phyloP scores from a whole-genome alignment of 2,113 vertebrate species.

The Xerus inauris region DNA sequence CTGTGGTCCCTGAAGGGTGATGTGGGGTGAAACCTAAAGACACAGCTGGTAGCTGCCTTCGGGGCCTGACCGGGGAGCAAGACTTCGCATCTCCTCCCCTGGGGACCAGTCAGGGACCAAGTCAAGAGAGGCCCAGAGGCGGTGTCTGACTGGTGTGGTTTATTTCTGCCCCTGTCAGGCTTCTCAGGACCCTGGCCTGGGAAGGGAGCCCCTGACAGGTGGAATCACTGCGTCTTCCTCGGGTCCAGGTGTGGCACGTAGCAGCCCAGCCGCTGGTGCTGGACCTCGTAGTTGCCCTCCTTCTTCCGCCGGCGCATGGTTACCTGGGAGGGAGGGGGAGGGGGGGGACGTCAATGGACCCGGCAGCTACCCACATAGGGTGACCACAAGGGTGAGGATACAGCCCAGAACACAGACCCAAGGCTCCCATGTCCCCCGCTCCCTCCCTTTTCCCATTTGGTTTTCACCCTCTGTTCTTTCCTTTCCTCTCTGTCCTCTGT shows the following conservation, averaged over 20 bases:
- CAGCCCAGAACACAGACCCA: background rate
- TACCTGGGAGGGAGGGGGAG: conserved; percentile 1
- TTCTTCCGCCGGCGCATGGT: conserved; percentile 6
- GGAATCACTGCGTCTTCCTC: background rate
- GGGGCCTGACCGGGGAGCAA: background rate
- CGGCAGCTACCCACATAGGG: rapidly evolving
- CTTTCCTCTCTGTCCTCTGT: background rate
- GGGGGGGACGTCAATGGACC: background rate
- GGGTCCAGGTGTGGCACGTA: conserved; percentile 56
- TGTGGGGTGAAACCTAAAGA: background rate
- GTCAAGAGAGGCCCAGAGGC: background rate
- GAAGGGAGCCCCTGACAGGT: background rate
- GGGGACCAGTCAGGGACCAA: background rate
- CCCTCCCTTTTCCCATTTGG: background rate
- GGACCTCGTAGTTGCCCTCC: conserved; percentile 49
- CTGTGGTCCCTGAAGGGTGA: background rate
- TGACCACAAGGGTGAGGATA: no score
- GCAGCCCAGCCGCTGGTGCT: background rate
- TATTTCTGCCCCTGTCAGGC: background rate
- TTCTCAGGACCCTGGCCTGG: background rate
- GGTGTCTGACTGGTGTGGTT: background rate
- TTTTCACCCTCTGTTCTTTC: background rate
- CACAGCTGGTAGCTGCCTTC: background rate
- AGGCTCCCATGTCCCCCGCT: background rate
- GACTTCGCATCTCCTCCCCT: background rate